These are phyloP conservation scores for Montipora capricornis DNA, from an alignment of 64 coral and sea anemone species.

Conservation along the genomic window DNA sequence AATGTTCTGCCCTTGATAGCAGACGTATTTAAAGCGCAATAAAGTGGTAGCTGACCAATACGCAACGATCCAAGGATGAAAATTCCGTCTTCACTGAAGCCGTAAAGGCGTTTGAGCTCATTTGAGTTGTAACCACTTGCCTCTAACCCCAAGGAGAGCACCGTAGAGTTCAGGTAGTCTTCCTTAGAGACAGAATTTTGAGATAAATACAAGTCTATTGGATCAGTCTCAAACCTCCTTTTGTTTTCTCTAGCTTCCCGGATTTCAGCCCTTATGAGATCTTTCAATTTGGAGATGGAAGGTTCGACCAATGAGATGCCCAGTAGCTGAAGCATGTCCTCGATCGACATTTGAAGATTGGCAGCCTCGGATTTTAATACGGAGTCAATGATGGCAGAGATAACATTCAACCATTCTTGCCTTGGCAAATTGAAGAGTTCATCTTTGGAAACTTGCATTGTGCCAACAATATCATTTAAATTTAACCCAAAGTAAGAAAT, in stretches of 20 bases:
- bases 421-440: conserved; percentile 52
- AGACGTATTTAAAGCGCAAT: too few relatives aligned
- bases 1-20: too few relatives aligned
- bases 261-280: not conserved
- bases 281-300: conserved; percentile 2
- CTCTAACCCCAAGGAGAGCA: too few relatives aligned
- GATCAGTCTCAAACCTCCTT: conserved; percentile 36
- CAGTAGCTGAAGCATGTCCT: not conserved
- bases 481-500: conserved; percentile 45
- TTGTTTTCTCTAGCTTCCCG: not conserved
- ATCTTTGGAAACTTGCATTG: conserved; percentile 5
- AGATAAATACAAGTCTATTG: conserved; percentile 14
- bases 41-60: too few relatives aligned
- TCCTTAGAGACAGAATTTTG: conserved; percentile 18
- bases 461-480: conserved; percentile 32
- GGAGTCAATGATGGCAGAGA: conserved; percentile 15
- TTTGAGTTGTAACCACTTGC: too few relatives aligned
- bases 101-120: too few relatives aligned
- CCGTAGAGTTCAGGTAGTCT: not conserved
- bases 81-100: too few relatives aligned
- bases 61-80: too few relatives aligned
- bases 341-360: not conserved
- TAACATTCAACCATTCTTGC: conserved; percentile 54
- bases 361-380: not conserved
- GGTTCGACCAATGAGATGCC: not conserved